Base-by-base conservation (phyloP, 53 echinoderm and acorn worm genomes). In the Apostichopus leukothele region DNA sequence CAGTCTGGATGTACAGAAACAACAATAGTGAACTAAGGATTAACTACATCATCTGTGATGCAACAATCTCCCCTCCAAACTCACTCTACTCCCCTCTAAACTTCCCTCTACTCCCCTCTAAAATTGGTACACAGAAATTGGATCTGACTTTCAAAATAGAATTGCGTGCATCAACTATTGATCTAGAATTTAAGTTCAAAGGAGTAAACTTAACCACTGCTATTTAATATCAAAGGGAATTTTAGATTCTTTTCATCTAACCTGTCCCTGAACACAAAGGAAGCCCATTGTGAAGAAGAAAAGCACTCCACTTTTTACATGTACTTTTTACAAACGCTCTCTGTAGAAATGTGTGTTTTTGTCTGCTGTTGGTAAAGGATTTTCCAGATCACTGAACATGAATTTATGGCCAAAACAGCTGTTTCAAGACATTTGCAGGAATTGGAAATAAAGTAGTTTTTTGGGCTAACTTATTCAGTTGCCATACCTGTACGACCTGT, bases 321-420 rank as follows among this genome's bases (percentile, higher is more conserved):
- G 81, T 22, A 39, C 76, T 19, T 81, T 8, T n/a, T 22, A 19
- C 11, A 52, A 81, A 81, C 21, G 14, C 55, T 81, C 54, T n/a
- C 81, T 81, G 9, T 55, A 59, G 22, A 4, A 59, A 54, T 55
- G 23, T 22, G 81, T 81, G 81, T 22, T 81, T 81, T 81, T 79
- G 13, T 81, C 20, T 81, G 57, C 53, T 22, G 53, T 19, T 13
- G 7, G 50, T 11, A 53, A 79, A 79, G 79, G 53, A 79, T 79
- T 81, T 81, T 81, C 81, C 81, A 59, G 20, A 81, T 81, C 81
- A 51, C 55, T 59, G 23, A 57, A 59, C 59, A 7, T 81, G 71
- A 71, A 71, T 59, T 81, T 59, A 81, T n/a, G 54, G 13, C 53
- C 54, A 81, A 55, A 81, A 51, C 81, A 81, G 81, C 81, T 81